phyloP scores from a whole-genome alignment of 1,140 invertebrate species.

The Andricus grossulariae region DNA sequence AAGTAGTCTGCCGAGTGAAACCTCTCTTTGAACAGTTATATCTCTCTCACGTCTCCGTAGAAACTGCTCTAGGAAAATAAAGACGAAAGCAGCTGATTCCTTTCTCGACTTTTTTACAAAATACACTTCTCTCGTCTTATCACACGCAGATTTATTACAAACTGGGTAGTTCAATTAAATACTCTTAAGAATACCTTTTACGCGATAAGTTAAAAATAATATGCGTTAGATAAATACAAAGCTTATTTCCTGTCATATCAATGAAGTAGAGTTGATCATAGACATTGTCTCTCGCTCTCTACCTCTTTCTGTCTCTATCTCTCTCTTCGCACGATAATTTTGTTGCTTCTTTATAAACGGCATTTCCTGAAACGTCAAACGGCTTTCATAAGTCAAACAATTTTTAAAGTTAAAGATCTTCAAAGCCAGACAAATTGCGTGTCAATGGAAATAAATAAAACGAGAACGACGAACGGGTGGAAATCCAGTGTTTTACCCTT shows the following conservation, averaged over 20 bases:
- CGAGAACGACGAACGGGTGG: conserved; percentile 23
- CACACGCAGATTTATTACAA: conserved; percentile 56
- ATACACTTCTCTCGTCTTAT: conserved; percentile 48
- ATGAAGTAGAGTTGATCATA: no score
- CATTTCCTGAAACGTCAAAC: no score
- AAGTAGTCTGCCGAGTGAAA: no score
- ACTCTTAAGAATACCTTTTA: conserved; percentile 55
- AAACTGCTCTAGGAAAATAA: conserved; percentile 37
- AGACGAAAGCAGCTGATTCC: neutral
- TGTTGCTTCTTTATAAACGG: no score
- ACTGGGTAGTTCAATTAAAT: conserved; percentile 61
- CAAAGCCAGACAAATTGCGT: conserved; percentile 38
- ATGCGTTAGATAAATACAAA: conserved; percentile 50
- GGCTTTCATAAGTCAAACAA: no score
- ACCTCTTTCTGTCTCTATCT: no score
- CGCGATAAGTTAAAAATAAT: conserved; percentile 41
- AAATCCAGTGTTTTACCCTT: neutral
- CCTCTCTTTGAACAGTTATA: no score
- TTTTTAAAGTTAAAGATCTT: no score
- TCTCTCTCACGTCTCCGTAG: conserved; percentile 33
- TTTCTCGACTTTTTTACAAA: conserved; percentile 51
- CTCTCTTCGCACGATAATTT: no score
- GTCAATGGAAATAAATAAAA: conserved; percentile 35
- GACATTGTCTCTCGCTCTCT: no score
- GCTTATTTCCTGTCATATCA: no score